Conservation (phyloP, 2,113 vertebrate genomes). For the Pteruthius melanotis region DNA sequence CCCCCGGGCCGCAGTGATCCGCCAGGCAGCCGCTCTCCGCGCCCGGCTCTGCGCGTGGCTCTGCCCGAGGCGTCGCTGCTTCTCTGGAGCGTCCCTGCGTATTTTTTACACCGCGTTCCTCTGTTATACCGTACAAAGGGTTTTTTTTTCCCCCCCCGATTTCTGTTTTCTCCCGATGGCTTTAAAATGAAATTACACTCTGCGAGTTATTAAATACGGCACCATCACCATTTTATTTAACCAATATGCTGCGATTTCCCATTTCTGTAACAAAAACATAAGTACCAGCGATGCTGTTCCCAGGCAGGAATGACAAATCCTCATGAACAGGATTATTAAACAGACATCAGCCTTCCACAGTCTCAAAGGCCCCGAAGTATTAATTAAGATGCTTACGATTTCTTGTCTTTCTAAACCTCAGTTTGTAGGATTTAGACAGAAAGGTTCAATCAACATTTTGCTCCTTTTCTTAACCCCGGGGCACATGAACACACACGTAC, state of each 20-base stretch:
- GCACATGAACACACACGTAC: rapidly evolving
- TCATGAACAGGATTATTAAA: neutral
- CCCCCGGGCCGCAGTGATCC: neutral
- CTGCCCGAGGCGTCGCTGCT: neutral
- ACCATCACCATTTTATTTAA: neutral
- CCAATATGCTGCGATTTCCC: neutral
- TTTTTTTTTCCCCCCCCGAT: rapidly evolving
- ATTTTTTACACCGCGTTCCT: neutral
- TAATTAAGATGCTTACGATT: neutral
- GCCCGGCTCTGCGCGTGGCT: neutral
- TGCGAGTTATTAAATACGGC: neutral
- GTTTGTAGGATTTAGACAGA: too few species aligned
- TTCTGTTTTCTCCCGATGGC: neutral
- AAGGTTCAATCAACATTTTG: neutral
- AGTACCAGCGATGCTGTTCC: neutral
- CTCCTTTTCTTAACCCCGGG: rapidly evolving
- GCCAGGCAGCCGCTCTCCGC: neutral
- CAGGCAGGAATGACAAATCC: neutral
- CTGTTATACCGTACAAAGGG: neutral
- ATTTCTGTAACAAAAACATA: neutral
- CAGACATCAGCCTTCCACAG: neutral
- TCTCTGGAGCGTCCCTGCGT: neutral
- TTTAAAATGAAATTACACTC: neutral
- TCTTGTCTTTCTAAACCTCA: neutral
- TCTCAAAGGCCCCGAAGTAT: neutral